Evolutionary conservation across 2,888 invertebrate species (phyloP).

Genomic region (Nemotelus nigrinus): DNA sequence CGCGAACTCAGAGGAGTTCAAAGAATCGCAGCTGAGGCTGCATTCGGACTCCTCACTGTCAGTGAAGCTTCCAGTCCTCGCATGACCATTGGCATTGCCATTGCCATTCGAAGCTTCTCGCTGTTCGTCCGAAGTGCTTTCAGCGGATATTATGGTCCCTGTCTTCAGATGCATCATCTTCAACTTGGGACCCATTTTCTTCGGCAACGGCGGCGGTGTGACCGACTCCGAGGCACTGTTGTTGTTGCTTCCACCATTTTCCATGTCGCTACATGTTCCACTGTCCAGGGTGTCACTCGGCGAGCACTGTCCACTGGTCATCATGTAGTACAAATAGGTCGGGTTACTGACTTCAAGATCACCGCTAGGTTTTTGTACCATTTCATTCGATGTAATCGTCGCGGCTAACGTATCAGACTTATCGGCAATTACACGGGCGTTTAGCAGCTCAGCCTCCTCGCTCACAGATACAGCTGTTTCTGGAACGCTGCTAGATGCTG

Average conservation of each 20-base stretch:
- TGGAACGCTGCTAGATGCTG: background rate
- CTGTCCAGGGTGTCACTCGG: conserved; percentile 84
- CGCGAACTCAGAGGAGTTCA: conserved; percentile 77
- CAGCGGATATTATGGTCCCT: conserved; percentile 37
- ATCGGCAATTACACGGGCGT: conserved; percentile 30
- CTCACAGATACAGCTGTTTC: background rate
- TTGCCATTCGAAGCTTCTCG: background rate
- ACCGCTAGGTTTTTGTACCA: conserved; percentile 55
- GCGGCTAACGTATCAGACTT: conserved; percentile 38
- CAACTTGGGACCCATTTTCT: conserved; percentile 70
- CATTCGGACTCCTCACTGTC: conserved; percentile 74
- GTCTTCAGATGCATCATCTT: conserved; percentile 47
- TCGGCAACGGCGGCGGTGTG: conserved; percentile 72
- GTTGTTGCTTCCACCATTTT: conserved; percentile 60
- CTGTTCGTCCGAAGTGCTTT: conserved; percentile 27
- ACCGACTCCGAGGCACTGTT: conserved; percentile 45
- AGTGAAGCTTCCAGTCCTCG: conserved; percentile 68
- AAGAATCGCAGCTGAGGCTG: conserved; percentile 83
- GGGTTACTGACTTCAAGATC: conserved; percentile 59
- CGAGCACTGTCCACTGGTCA: conserved; percentile 84
- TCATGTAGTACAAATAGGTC: conserved; percentile 65
- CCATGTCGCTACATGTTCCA: conserved; percentile 86
- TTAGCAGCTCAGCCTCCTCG: conserved; percentile 6
- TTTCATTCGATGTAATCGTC: conserved; percentile 52
- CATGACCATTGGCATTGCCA: conserved; percentile 34